Evolutionary conservation across 1,140 invertebrate species (phyloP).

Genomic region (Lordiphosa stackelbergi): DNA sequence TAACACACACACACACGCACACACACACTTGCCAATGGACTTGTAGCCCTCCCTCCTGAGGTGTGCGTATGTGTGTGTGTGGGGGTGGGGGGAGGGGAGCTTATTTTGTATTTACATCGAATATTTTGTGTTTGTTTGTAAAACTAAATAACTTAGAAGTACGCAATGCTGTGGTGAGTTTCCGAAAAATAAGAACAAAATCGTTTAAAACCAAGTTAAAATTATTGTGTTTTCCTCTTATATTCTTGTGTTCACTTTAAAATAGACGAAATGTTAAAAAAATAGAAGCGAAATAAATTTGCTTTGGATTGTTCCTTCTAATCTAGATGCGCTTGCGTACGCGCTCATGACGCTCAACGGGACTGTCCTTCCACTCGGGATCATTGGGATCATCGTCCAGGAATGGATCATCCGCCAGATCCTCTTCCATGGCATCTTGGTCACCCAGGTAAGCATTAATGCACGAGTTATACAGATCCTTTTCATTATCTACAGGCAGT

Average conservation of each 20-base stretch:
- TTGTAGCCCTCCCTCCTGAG: not conserved
- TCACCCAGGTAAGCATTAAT: constrained; percentile 58
- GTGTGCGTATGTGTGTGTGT: constrained; percentile 17
- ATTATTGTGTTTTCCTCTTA: constrained; percentile 22
- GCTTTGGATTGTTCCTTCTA: constrained; percentile 47
- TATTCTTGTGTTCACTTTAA: constrained; percentile 18
- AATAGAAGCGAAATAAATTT: constrained; percentile 40
- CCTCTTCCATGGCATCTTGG: constrained; percentile 58
- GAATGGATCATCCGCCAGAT: constrained; percentile 80
- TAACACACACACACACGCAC: too few relatives aligned
- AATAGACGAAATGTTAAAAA: constrained; percentile 46
- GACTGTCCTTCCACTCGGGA: constrained; percentile 83
- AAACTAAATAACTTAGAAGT: constrained; percentile 69
- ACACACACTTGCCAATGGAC: constrained; percentile 1
- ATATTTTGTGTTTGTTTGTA: constrained; percentile 21
- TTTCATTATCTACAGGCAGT: constrained; percentile 2
- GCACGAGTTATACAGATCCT: constrained; percentile 34
- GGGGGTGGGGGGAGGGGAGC: not conserved
- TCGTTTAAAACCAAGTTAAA: constrained; percentile 62
- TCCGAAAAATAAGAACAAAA: constrained; percentile 27
- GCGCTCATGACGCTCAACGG: constrained; percentile 22
- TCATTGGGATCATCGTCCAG: constrained; percentile 86
- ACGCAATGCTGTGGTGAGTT: constrained; percentile 31
- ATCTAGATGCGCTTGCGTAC: constrained; percentile 42
- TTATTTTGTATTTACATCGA: constrained; percentile 1